Evolutionary conservation across 1,140 invertebrate genomes (phyloP), one percentile per base, ranked within the genome.

Genomic region (Diploscapter pachys): DNA sequence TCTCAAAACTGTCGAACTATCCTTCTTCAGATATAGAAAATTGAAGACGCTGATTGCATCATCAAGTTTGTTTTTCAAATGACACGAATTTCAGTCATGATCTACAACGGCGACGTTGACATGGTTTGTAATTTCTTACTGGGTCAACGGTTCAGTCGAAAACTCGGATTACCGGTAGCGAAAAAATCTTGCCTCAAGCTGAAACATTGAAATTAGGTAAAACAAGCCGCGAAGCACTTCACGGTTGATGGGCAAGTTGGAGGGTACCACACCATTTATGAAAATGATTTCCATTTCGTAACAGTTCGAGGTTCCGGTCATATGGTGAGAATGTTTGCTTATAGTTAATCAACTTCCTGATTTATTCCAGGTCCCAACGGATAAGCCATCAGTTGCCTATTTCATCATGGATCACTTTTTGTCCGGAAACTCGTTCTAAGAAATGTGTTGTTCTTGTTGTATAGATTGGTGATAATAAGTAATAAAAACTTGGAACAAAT

Each of bases 51-150:
- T 31, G 31, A 31, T 31, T 31, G 31, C 31, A 31, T 31, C 31
- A 31, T 31, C 31, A 31, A 31, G 31, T 59, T 31, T 59, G 9
- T 59, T 31, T 59, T 31, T 59, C 57, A 11, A 59, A 59, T 31
- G 9, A 31, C 31, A 11, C 31, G 9, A 11, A 11, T 59, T 59
- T 59, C 57, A 59, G 57, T 31, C 31, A 63, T 89, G 57, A 82
- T 89, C n/a, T 89, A 89, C 81, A 89, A 89, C 80, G 88, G 88
- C 9, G 88, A 89, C 81, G 83, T 88, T 31, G 88, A 89, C 76
- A 66, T 89, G 87, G 87, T 87, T 2, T 89, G 88, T 78, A 89
- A 89, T 78, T 89, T 88, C 77, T 80, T 89, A 4, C 71, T 78
- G 77, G 76, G 77, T 72, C 77, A 78, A 54, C 54, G 77, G 31